A percentile compares a stretch with the other conserved stretches of the same genome.
These are phyloP conservation scores for Entelurus aequoreus DNA, from an alignment of 2,113 vertebrate genomes.

Conservation along the genomic window DNA sequence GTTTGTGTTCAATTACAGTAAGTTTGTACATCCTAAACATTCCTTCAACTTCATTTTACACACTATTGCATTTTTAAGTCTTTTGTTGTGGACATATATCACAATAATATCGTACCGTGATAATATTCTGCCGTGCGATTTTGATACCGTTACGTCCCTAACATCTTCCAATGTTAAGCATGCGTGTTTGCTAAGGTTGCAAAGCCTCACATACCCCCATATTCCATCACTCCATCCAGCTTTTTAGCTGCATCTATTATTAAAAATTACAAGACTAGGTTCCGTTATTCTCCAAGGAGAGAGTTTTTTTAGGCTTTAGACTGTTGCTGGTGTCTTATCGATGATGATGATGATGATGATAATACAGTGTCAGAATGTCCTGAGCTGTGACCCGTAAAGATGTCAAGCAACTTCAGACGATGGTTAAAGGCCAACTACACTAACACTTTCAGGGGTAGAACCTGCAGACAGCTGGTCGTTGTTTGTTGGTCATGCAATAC, in stretches of 20 bases:
- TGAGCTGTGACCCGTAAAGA: constrained; percentile 20
- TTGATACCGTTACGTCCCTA: too few relatives aligned
- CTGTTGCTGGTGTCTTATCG: too few relatives aligned
- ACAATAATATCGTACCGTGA: too few relatives aligned
- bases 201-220: constrained; percentile 49
- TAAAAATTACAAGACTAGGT: constrained; percentile 36
- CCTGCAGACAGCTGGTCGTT: constrained; percentile 7
- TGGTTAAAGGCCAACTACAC: constrained; percentile 7
- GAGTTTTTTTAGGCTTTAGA: not conserved
- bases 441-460: too few relatives aligned
- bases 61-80: too few relatives aligned
- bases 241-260: constrained; percentile 63
- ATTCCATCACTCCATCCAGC: constrained; percentile 63
- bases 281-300: constrained; percentile 30
- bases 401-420: constrained; percentile 20
- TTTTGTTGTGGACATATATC: too few relatives aligned
- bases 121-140: too few relatives aligned
- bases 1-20: too few relatives aligned
- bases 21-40: too few relatives aligned
- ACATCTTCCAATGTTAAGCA: too few relatives aligned
- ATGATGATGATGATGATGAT: not conserved
- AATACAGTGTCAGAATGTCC: constrained; percentile 23
- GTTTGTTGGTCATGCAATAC: too few relatives aligned
- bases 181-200: constrained; percentile 37
- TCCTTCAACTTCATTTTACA: too few relatives aligned